Base-by-base conservation (phyloP, 2,797 vertebrate genomes). In the Cynopterus sphinx region DNA sequence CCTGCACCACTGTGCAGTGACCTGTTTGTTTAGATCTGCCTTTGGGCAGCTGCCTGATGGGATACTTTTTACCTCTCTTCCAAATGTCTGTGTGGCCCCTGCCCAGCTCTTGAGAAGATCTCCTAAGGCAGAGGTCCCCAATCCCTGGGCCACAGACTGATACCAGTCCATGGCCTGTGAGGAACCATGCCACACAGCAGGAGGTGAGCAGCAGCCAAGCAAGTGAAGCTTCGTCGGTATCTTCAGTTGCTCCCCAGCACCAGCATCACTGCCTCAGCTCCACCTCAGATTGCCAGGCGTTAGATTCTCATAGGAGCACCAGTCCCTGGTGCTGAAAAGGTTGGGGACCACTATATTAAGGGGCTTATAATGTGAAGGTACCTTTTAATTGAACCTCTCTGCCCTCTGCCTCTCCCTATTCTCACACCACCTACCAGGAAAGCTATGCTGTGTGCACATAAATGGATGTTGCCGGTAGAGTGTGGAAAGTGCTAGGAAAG, bases 21-120 rank as follows among this genome's bases (percentile, higher is more conserved):
- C 83, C 91, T 94, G 92, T 91, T 89, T 96, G 92, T 87, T 95
- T 51, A 59, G 67, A 88, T 87, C 70, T 71, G 91, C 94, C 93
- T 96, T 96, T 74, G 9, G 94, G 97, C 41, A 0, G 78, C 79
- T 92, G 78, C 94, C 74, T 94, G 90, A 36, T 75, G 53, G 33
- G 75, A 77, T 67, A 28, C 61, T 89, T 95, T 92, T 81, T 79
- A 70, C 77, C 67, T 96, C 33, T 78, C 36, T 85, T 55, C 41
- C 39, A 59, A 53, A 59, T 77, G 65, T 84, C 95, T 85, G 28
- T 36, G n/a, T 70, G 33, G 10, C 53, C 39, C 53, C 87, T 59
- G 39, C 19, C 74, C 70, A 22, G 63, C 39, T 78, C n/a, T n/a
- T 15, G 36, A 92, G 89, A 92, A 90, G 65, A 96, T 92, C 70